These are phyloP conservation scores for Miltochrista miniata DNA, from an alignment of 2,888 invertebrate species.

Conservation along the genomic window DNA sequence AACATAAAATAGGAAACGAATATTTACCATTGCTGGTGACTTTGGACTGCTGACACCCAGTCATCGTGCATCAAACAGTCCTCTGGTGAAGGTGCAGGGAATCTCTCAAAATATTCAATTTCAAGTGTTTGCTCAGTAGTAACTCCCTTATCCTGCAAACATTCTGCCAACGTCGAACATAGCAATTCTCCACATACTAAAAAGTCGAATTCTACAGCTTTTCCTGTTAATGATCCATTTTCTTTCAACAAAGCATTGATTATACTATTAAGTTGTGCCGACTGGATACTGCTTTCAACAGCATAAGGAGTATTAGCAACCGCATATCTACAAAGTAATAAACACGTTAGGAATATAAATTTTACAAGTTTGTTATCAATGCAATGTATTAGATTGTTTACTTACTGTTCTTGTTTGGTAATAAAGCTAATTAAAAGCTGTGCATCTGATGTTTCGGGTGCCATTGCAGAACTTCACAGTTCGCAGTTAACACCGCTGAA, in stretches of 20 bases:
- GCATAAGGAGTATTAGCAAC: conserved; percentile 94
- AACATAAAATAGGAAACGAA: too few species aligned
- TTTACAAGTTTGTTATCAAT: background rate
- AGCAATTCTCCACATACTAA: conserved; percentile 93
- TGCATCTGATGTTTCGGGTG: conserved; percentile 63
- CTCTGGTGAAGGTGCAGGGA: conserved; percentile 95
- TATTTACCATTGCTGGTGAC: conserved; percentile 86
- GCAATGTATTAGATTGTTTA: conserved; percentile 50
- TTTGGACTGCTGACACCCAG: conserved; percentile 96
- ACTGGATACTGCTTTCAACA: conserved; percentile 88
- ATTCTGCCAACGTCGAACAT: conserved; percentile 87
- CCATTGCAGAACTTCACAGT: conserved; percentile 42
- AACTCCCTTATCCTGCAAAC: conserved; percentile 88
- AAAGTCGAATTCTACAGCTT: conserved; percentile 92
- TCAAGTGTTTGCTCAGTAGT: conserved; percentile 94
- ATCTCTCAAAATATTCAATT: conserved; percentile 95
- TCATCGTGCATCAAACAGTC: conserved; percentile 97
- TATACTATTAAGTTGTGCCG: conserved; percentile 89
- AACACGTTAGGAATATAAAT: background rate
- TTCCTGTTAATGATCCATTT: conserved; percentile 54
- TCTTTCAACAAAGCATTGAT: conserved; percentile 91
- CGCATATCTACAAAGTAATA: conserved; percentile 86
- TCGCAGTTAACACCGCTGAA: too few species aligned
- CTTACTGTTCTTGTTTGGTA: conserved; percentile 92
- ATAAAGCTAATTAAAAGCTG: conserved; percentile 91